Evolutionary conservation across 1,140 invertebrate genomes (phyloP).

Genomic region (Saccostrea cuccullata): DNA sequence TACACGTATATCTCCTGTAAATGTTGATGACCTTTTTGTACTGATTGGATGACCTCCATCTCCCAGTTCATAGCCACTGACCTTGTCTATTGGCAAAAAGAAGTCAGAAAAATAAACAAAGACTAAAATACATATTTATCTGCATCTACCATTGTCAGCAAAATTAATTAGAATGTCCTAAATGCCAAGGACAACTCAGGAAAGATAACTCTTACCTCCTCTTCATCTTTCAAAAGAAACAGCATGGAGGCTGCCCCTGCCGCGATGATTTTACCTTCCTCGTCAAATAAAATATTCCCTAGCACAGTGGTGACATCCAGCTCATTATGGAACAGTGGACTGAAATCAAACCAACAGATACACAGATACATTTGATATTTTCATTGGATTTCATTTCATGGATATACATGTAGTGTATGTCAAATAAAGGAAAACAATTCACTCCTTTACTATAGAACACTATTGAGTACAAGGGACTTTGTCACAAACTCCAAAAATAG

Average conservation of each 20-base stretch:
- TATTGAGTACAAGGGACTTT: too few species aligned
- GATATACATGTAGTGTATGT: too few species aligned
- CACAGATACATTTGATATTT: not conserved
- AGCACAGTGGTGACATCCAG: conserved; percentile 64
- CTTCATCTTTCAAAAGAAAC: conserved; percentile 49
- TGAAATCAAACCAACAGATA: conserved; percentile 45
- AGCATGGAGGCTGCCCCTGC: conserved; percentile 66
- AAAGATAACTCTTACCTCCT: conserved; percentile 5
- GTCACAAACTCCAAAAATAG: too few species aligned
- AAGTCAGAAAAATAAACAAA: too few species aligned
- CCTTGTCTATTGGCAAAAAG: conserved; percentile 86
- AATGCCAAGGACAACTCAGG: too few species aligned
- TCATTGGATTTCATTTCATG: too few species aligned
- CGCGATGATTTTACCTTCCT: conserved; percentile 56
- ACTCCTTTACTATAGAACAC: too few species aligned
- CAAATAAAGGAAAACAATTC: too few species aligned
- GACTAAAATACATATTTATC: too few species aligned
- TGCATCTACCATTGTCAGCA: too few species aligned
- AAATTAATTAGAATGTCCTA: too few species aligned
- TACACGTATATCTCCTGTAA: conserved; percentile 65
- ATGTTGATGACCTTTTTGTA: conserved; percentile 54
- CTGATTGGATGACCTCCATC: conserved; percentile 63
- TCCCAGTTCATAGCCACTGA: conserved; percentile 65
- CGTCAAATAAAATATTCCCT: conserved; percentile 61
- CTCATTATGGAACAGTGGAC: conserved; percentile 64